Conservation (phyloP, 2,888 invertebrate species). For the Drosophila borborema region DNA sequence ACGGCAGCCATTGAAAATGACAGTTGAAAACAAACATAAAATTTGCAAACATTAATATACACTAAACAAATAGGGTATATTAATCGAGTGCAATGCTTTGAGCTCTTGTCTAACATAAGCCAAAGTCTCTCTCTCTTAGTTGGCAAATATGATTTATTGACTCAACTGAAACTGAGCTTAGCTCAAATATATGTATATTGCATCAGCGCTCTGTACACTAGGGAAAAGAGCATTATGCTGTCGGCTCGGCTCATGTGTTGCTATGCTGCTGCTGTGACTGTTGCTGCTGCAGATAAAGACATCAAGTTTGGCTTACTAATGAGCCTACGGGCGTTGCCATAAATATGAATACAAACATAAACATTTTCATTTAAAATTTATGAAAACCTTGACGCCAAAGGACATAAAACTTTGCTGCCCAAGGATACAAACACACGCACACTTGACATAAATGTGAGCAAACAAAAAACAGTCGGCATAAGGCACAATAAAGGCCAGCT, state of each 20-base stretch:
- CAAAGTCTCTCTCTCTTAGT: neutral
- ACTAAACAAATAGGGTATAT: neutral
- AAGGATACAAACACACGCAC: slow-evolving; percentile 29
- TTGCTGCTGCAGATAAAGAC: slow-evolving; percentile 44
- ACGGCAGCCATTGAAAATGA: slow-evolving; percentile 25
- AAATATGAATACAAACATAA: slow-evolving; percentile 62
- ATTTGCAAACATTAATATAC: slow-evolving; percentile 21
- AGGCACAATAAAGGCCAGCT: slow-evolving; percentile 23
- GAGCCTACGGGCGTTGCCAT: slow-evolving; percentile 45
- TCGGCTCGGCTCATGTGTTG: neutral
- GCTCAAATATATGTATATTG: neutral
- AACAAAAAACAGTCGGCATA: slow-evolving; percentile 43
- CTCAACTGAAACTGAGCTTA: neutral
- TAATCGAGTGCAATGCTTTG: neutral
- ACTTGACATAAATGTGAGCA: slow-evolving; percentile 32
- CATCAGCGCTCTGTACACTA: neutral
- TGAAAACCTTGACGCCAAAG: slow-evolving; percentile 54
- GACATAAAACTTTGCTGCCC: slow-evolving; percentile 40
- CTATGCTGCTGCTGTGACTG: slow-evolving; percentile 10
- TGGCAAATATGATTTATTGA: neutral
- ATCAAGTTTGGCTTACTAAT: slow-evolving; percentile 58
- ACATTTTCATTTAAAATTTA: slow-evolving; percentile 66
- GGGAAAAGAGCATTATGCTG: slow-evolving; percentile 9
- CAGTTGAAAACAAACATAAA: slow-evolving; percentile 46
- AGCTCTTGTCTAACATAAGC: neutral